These are phyloP conservation scores for Standfussiana lucernea DNA, from an alignment of 2,888 invertebrate species.

Conservation along the genomic window DNA sequence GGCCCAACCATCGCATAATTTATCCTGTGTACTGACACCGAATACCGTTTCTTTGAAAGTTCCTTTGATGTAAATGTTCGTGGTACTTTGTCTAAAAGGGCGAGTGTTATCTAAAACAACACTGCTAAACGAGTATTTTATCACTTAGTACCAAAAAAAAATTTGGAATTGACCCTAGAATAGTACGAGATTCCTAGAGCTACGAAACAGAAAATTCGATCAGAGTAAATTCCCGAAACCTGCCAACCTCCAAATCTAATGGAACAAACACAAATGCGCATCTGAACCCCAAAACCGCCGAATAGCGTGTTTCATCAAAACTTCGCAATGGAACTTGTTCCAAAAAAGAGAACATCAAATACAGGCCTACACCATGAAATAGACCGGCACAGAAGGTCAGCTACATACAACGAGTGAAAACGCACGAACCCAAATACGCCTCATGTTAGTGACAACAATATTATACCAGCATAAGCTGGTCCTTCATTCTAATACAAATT, in stretches of 20 bases:
- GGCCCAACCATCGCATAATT: too few relatives aligned
- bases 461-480: not conserved
- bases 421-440: not conserved
- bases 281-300: conserved; percentile 17
- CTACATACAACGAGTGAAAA: not conserved
- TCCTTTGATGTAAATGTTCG: too few relatives aligned
- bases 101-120: too few relatives aligned
- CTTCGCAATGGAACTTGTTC: conserved; percentile 33
- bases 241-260: not conserved
- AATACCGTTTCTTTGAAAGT: too few relatives aligned
- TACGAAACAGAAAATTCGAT: not conserved
- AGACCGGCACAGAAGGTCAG: not conserved
- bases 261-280: conserved; percentile 10
- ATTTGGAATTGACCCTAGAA: too few relatives aligned
- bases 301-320: conserved; percentile 46
- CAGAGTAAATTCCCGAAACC: not conserved
- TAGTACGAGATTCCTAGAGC: not conserved
- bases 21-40: too few relatives aligned
- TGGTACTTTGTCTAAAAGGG: too few relatives aligned
- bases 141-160: too few relatives aligned
- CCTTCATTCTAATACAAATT: not conserved
- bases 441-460: too few relatives aligned
- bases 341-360: conserved; percentile 32
- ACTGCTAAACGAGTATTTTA: too few relatives aligned
- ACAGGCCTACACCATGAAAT: not conserved